Conservation (phyloP, 1,140 invertebrate species). For the Leucophenga varia region DNA sequence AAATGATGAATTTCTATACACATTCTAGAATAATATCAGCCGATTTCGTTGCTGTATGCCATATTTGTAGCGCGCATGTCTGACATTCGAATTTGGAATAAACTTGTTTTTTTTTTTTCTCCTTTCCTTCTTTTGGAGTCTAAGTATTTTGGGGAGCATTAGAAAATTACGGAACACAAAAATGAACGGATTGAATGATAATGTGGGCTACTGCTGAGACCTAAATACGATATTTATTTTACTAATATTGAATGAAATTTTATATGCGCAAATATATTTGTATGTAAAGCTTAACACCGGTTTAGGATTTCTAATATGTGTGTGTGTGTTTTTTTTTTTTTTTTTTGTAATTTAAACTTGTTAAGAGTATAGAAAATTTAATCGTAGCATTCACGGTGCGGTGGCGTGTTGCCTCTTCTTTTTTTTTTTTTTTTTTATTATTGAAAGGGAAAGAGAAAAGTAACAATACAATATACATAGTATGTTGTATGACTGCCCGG, state of each 20-base stretch:
- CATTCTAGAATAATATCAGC: constrained; percentile 9
- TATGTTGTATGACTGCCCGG: too few relatives aligned
- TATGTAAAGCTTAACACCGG: too few relatives aligned
- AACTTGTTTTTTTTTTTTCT: background rate
- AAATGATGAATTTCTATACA: background rate
- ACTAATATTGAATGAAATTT: background rate
- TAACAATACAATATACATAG: too few relatives aligned
- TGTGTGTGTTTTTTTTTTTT: too few relatives aligned
- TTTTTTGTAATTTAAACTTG: too few relatives aligned
- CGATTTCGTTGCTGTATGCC: constrained; percentile 18
- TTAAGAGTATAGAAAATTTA: too few relatives aligned
- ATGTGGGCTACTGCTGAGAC: background rate
- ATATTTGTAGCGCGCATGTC: constrained; percentile 8
- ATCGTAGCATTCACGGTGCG: too few relatives aligned
- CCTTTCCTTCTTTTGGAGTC: background rate
- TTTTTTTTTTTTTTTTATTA: too few relatives aligned
- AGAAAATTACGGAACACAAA: background rate
- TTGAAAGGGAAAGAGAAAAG: too few relatives aligned
- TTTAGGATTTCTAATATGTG: too few relatives aligned
- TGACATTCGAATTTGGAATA: constrained; percentile 2
- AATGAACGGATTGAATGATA: background rate
- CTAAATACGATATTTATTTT: background rate
- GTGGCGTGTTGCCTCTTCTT: too few relatives aligned
- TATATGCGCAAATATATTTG: background rate
- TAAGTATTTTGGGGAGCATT: background rate